These are phyloP conservation scores for Xylota segnis DNA, from an alignment of 2,888 invertebrate species.

Conservation along the genomic window DNA sequence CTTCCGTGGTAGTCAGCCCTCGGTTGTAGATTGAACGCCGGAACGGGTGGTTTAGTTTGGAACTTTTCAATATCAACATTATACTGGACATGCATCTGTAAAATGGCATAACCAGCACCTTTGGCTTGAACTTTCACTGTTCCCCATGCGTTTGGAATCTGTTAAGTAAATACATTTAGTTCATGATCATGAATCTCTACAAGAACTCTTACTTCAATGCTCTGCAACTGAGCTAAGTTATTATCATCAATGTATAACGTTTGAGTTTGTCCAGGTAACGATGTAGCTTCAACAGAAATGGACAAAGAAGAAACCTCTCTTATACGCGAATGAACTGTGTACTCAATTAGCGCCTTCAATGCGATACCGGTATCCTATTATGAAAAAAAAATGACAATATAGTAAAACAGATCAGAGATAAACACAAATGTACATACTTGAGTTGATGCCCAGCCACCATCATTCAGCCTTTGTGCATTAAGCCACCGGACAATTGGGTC, in stretches of 20 bases:
- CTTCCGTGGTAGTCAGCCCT: constrained; percentile 92
- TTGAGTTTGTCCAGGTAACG: constrained; percentile 89
- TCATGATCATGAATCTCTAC: background rate
- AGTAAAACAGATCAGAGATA: constrained; percentile 78
- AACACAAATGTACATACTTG: constrained; percentile 84
- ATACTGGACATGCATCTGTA: constrained; percentile 97
- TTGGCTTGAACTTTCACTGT: constrained; percentile 96
- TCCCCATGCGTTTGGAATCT: constrained; percentile 97
- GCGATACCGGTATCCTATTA: constrained; percentile 93
- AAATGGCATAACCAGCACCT: constrained; percentile 96
- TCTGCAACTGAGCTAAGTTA: constrained; percentile 92
- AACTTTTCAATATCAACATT: constrained; percentile 94
- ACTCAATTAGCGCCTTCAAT: constrained; percentile 94
- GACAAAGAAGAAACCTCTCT: constrained; percentile 92
- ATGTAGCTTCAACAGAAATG: constrained; percentile 93
- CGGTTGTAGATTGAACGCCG: constrained; percentile 91
- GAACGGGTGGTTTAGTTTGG: constrained; percentile 93
- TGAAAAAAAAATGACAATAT: constrained; percentile 78
- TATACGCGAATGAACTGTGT: constrained; percentile 93
- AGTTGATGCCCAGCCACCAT: constrained; percentile 95
- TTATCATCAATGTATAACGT: constrained; percentile 89
- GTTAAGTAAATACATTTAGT: constrained; percentile 54
- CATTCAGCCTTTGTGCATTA: constrained; percentile 93
- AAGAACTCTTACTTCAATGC: constrained; percentile 87
- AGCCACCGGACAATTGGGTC: constrained; percentile 96